These are phyloP conservation scores for Lepidurus apus DNA, from an alignment of 1,140 invertebrate genomes.

Conservation along the genomic window DNA sequence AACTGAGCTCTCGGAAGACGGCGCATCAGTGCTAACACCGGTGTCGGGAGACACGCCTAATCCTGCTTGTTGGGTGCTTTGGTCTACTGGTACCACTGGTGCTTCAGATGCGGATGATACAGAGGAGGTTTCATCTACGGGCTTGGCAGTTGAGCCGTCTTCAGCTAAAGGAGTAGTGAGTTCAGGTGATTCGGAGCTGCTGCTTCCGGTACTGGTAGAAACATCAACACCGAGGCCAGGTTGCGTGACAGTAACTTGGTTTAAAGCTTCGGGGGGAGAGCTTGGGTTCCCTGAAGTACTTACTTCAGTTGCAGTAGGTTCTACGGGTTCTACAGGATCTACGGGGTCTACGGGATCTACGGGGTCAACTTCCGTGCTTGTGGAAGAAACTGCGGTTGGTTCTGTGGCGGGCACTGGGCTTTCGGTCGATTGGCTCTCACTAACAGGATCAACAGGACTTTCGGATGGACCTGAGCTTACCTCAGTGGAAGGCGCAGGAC, in stretches of 20 bases:
- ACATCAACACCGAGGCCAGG: too few relatives aligned
- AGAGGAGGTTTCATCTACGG: background rate
- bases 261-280: constrained; percentile 23
- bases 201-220: constrained; percentile 34
- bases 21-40: background rate
- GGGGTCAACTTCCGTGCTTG: background rate
- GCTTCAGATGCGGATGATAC: background rate
- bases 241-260: too few relatives aligned
- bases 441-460: background rate
- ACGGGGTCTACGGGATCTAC: background rate
- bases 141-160: constrained; percentile 20
- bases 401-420: background rate
- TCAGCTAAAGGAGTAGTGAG: constrained; percentile 28
- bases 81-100: background rate
- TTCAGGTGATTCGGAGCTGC: constrained; percentile 29
- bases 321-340: background rate
- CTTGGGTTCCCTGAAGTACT: constrained; percentile 9
- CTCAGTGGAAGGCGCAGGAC: background rate
- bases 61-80: background rate
- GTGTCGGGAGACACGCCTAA: constrained; percentile 38
- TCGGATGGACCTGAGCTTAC: background rate
- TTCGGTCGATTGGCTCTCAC: constrained; percentile 1
- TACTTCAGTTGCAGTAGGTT: too few relatives aligned
- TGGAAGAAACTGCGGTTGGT: background rate
- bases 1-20: background rate